Evolutionary conservation across 2,888 invertebrate species (phyloP), one percentile per base, ranked within the genome.

Genomic region (Harpalus rubripes): DNA sequence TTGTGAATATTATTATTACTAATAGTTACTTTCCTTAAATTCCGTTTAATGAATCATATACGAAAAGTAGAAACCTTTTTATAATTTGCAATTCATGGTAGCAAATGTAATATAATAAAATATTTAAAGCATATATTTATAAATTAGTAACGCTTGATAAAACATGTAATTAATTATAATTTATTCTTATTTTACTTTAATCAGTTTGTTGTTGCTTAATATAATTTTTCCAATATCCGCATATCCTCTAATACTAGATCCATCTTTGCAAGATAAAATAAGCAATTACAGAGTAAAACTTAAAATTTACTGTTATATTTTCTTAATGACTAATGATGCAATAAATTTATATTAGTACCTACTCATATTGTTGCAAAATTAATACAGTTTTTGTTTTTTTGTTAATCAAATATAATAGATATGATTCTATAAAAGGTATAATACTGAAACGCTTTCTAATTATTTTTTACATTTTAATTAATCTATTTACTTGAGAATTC

Each of bases 151-250:
- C n/a, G 68, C 68, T 68, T 68, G 68, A 68, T 68, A 68, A 26
- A 68, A 68, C 68, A 68, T 68, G n/a, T 68, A 68, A 68, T 68
- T 68, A 68, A 68, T 68, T 68, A 68, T 68, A 68, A 68, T 68
- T 68, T 68, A 68, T 68, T 68, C 32, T 32, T 39, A 68, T 68
- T 68, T 39, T 32, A 68, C 32, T 68, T 32, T 39, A 68, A 68
- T 68, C 68, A 68, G 68, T 68, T 7, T 8, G n/a, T 39, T 1
- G 32, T 15, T 68, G 39, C 68, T 68, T 68, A 39, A n/a, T 68
- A 32, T 68, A 3, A 15, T 68, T 68, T 68, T 68, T 68, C 32
- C 32, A 39, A 10, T 68, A 26, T 32, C 32, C 32, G 32, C 32
- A 32, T 4, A 32, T 32, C 5, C 32, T 32, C n/a, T 12, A 32